Evolutionary conservation across 2,113 vertebrate species (phyloP).

Genomic region (Hippopotamus amphibius): DNA sequence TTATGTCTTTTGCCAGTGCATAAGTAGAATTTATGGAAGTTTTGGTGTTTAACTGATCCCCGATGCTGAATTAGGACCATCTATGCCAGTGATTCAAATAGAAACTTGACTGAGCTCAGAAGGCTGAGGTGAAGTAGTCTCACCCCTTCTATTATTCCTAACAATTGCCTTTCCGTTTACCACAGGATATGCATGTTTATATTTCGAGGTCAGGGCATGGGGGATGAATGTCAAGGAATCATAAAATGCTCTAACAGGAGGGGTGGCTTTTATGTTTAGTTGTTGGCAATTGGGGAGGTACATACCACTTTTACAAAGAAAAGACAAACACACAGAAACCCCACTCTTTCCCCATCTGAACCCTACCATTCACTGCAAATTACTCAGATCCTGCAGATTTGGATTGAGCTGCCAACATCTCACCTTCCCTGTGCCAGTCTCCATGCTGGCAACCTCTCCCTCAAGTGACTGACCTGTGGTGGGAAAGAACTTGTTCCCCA

Average conservation of each 20-base stretch:
- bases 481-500: background rate
- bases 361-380: too few relatives aligned
- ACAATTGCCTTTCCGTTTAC: conserved; percentile 29
- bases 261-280: too few relatives aligned
- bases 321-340: too few relatives aligned
- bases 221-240: background rate
- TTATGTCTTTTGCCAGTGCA: conserved; percentile 37
- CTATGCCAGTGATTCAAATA: conserved; percentile 53
- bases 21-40: conserved; percentile 50
- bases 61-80: conserved; percentile 15
- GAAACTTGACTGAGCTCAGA: conserved; percentile 51
- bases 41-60: conserved; percentile 53
- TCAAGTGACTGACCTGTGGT: background rate
- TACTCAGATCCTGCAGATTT: too few relatives aligned
- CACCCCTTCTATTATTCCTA: background rate
- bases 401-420: too few relatives aligned
- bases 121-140: conserved; percentile 31
- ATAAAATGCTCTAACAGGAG: too few relatives aligned
- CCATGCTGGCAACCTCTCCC: too few relatives aligned
- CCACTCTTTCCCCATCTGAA: background rate
- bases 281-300: too few relatives aligned
- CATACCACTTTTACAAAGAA: too few relatives aligned
- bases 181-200: background rate
- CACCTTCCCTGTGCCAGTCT: too few relatives aligned
- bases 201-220: background rate